These are phyloP conservation scores for Podarcis raffonei DNA, from an alignment of 2,113 vertebrate species.

Conservation along the genomic window DNA sequence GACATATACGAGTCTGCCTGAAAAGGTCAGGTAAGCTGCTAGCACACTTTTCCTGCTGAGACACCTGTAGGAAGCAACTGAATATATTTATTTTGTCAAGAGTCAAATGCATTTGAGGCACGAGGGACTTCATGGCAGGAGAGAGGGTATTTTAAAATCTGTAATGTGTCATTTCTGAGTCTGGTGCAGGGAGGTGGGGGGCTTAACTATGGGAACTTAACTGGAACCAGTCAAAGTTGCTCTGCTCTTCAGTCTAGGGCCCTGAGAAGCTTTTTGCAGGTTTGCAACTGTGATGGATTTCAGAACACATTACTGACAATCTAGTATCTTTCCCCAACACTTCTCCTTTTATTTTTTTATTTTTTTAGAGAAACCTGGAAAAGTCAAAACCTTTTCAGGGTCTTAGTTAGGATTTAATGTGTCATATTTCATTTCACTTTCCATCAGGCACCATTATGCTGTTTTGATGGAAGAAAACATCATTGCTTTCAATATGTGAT, in stretches of 20 bases:
- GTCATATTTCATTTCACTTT: not conserved
- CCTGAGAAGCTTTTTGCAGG: not conserved
- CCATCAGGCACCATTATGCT: not conserved
- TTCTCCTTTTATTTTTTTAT: not conserved
- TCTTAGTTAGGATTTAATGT: not conserved
- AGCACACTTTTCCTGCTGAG: conserved; percentile 13
- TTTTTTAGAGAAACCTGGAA: not conserved
- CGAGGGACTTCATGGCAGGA: fast-evolving
- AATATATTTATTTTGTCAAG: conserved; percentile 28
- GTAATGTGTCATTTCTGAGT: not conserved
- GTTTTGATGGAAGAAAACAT: not conserved
- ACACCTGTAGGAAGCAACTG: not conserved
- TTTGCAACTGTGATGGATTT: not conserved
- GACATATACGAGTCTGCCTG: not conserved
- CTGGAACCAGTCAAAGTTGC: not conserved
- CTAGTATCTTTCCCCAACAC: fast-evolving
- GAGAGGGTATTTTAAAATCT: not conserved
- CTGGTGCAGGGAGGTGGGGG: not conserved
- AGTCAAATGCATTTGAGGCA: conserved; percentile 30
- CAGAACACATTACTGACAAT: fast-evolving
- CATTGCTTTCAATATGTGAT: not conserved
- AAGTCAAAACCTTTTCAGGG: not conserved
- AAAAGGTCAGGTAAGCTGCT: conserved; percentile 15
- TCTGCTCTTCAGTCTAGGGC: not conserved
- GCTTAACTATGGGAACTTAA: not conserved